Evolutionary conservation across 2,888 invertebrate genomes (phyloP).

Genomic region (Plagodis dolabraria): DNA sequence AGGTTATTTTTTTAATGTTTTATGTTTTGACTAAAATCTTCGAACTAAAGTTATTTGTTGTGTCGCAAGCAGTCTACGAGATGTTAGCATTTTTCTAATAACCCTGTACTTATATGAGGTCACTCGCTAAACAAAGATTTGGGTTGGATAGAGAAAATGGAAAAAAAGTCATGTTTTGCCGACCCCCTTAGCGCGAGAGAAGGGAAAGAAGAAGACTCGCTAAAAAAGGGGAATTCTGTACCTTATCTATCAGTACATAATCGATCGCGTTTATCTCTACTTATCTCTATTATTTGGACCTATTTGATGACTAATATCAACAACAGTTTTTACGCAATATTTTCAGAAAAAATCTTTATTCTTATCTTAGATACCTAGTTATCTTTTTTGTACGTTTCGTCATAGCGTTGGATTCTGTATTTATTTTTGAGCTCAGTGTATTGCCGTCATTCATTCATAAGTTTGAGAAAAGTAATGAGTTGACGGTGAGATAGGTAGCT

Average conservation of each 20-base stretch:
- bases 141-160: too few species aligned
- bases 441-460: conserved; percentile 22
- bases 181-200: too few species aligned
- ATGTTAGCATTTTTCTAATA: too few species aligned
- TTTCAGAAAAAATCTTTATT: conserved; percentile 18
- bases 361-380: conserved; percentile 9
- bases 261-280: background rate
- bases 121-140: conserved; percentile 4
- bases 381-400: conserved; percentile 15
- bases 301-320: conserved; percentile 22
- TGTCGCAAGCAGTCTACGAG: too few species aligned
- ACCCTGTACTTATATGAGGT: conserved; percentile 28
- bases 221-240: conserved; percentile 8
- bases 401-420: conserved; percentile 12
- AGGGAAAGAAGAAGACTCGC: conserved; percentile 1
- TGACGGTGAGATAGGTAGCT: conserved; percentile 1
- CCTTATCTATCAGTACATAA: too few species aligned
- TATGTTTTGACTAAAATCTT: too few species aligned
- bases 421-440: conserved; percentile 13
- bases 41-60: too few species aligned
- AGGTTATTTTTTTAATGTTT: too few species aligned
- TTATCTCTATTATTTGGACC: conserved; percentile 5
- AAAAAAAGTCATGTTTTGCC: too few species aligned
- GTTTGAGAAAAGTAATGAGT: conserved; percentile 10
- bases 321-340: conserved; percentile 7